These are phyloP conservation scores for Penaeus chinensis DNA, from an alignment of 1,140 invertebrate species.

Conservation along the genomic window DNA sequence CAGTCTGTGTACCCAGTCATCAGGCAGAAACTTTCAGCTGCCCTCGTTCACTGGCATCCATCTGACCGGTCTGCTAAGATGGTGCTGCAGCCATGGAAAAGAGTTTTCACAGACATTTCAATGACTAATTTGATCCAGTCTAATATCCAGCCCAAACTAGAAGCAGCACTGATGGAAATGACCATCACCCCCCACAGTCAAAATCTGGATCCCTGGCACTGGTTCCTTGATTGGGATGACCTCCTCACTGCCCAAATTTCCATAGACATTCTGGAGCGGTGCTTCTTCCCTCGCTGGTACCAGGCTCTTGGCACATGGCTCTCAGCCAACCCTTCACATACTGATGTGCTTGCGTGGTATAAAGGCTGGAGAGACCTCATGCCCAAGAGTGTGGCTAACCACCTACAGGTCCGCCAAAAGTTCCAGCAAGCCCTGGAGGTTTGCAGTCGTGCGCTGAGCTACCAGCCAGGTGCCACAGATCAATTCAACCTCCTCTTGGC, in stretches of 20 bases:
- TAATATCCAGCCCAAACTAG: slow-evolving; percentile 92
- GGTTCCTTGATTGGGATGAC: slow-evolving; percentile 88
- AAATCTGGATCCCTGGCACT: slow-evolving; percentile 78
- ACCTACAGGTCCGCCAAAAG: slow-evolving; percentile 74
- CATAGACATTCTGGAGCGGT: slow-evolving; percentile 81
- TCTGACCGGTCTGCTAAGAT: slow-evolving; percentile 90
- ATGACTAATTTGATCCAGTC: slow-evolving; percentile 88
- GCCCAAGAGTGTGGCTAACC: slow-evolving; percentile 75
- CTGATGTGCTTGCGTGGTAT: slow-evolving; percentile 89
- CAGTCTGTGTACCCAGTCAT: slow-evolving; percentile 92
- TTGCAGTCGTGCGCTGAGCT: slow-evolving; percentile 58
- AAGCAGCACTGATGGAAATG: slow-evolving; percentile 78
- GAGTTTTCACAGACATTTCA: slow-evolving; percentile 83
- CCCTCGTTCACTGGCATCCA: slow-evolving; percentile 91
- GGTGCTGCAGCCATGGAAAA: slow-evolving; percentile 93
- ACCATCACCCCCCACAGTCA: slow-evolving; percentile 85
- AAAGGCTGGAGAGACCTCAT: slow-evolving; percentile 87
- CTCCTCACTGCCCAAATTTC: slow-evolving; percentile 79
- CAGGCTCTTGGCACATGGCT: slow-evolving; percentile 80
- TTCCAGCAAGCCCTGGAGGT: slow-evolving; percentile 87
- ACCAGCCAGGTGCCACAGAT: slow-evolving; percentile 58
- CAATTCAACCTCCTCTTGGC: slow-evolving; percentile 59
- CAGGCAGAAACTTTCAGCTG: slow-evolving; percentile 88
- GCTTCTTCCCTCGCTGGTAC: slow-evolving; percentile 88
- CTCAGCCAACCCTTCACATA: slow-evolving; percentile 82